Evolutionary conservation across 2,888 invertebrate species (phyloP).

Genomic region (Aspidiotus rigidus): DNA sequence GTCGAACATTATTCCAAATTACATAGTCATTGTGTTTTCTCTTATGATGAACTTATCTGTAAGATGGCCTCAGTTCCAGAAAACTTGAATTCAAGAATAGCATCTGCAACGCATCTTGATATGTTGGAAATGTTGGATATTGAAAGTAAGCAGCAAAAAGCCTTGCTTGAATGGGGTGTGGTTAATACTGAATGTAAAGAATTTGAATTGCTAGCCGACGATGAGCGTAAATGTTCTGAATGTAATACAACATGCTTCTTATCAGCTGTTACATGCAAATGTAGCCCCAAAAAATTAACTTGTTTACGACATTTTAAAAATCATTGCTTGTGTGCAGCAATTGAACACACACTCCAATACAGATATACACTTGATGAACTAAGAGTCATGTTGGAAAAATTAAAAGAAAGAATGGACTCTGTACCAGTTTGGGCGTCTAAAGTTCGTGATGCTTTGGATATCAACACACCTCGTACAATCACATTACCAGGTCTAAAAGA

Average conservation of each 20-base stretch:
- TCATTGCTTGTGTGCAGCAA: constrained; percentile 71
- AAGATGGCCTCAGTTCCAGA: constrained; percentile 89
- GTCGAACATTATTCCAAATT: constrained; percentile 87
- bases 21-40: constrained; percentile 93
- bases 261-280: constrained; percentile 83
- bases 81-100: constrained; percentile 73
- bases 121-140: constrained; percentile 83
- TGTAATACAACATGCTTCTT: constrained; percentile 98
- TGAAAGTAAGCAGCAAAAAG: constrained; percentile 66
- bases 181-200: constrained; percentile 82
- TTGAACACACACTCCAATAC: constrained; percentile 57
- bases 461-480: constrained; percentile 53
- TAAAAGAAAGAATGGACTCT: constrained; percentile 78
- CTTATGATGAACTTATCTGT: constrained; percentile 96
- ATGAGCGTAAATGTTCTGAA: constrained; percentile 84
- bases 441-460: constrained; percentile 75
- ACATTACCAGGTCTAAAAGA: constrained; percentile 60
- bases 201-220: constrained; percentile 90
- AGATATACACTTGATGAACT: constrained; percentile 92
- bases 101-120: constrained; percentile 82
- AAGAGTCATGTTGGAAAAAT: constrained; percentile 73
- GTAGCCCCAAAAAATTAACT: constrained; percentile 62
- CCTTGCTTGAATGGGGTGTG: constrained; percentile 71
- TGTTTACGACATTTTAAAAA: constrained; percentile 79
- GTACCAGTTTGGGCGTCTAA: constrained; percentile 85